Evolutionary conservation across 2,888 invertebrate genomes (phyloP).

Genomic region (Cepaea hortensis): DNA sequence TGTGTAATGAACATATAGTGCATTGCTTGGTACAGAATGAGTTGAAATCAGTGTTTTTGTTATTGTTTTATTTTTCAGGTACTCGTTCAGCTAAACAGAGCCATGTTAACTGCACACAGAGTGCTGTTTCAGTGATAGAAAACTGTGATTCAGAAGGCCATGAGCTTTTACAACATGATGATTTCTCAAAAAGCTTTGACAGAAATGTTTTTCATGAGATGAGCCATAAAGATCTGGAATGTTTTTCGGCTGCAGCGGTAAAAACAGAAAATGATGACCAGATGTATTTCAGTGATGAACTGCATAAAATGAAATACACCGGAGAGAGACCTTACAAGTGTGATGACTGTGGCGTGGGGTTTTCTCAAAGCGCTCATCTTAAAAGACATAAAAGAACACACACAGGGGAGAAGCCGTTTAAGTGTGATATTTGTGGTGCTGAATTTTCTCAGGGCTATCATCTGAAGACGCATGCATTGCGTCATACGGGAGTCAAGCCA

Average conservation of each 20-base stretch:
- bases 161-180: neutral
- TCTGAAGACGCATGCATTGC: constrained; percentile 9
- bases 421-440: constrained; percentile 26
- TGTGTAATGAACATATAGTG: too few species aligned
- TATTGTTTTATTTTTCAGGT: neutral
- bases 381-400: constrained; percentile 20
- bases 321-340: constrained; percentile 21
- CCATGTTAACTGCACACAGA: neutral
- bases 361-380: constrained; percentile 21
- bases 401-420: constrained; percentile 24
- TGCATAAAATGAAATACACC: neutral
- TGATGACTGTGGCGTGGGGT: constrained; percentile 19
- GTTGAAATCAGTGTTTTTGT: too few species aligned
- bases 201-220: neutral
- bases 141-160: neutral
- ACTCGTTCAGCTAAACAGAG: neutral
- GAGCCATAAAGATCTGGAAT: neutral
- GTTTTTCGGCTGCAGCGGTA: neutral
- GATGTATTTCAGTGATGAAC: neutral
- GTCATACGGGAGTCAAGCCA: constrained; percentile 25
- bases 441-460: constrained; percentile 9
- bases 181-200: neutral
- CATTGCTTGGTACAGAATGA: too few species aligned
- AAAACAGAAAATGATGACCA: neutral
- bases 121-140: neutral